Percentiles rank a stretch among this genome's conserved stretches.
phyloP scores from a whole-genome alignment of 2,797 vertebrate species.

The Nannoperca australis region DNA sequence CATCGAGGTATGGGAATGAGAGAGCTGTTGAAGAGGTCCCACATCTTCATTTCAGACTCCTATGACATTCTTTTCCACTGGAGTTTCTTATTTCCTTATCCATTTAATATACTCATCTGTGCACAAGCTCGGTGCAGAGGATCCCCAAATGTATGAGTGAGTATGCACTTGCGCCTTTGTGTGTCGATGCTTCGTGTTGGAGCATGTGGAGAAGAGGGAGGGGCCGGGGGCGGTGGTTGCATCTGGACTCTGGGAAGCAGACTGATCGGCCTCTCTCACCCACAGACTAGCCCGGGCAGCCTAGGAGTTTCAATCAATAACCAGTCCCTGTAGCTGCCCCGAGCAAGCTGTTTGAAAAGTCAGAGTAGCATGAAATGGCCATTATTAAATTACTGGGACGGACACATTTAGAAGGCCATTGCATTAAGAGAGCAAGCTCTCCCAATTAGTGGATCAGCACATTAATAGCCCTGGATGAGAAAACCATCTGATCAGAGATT shows the following conservation, averaged over 20 bases:
- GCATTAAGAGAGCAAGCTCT: constrained; percentile 86
- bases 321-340: constrained; percentile 83
- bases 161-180: constrained; percentile 45
- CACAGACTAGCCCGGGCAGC: constrained; percentile 66
- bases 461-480: constrained; percentile 85
- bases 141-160: constrained; percentile 41
- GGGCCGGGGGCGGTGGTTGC: constrained; percentile 48
- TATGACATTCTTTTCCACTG: constrained; percentile 43
- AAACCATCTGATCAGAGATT: constrained; percentile 83
- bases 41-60: constrained; percentile 66
- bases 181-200: constrained; percentile 50
- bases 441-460: constrained; percentile 84
- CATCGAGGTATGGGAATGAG: constrained; percentile 43
- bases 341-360: constrained; percentile 82
- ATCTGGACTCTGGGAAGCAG: constrained; percentile 83
- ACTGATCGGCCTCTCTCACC: constrained; percentile 79
- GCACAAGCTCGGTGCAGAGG: constrained; percentile 19
- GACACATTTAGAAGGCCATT: constrained; percentile 87
- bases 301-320: constrained; percentile 83
- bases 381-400: constrained; percentile 88
- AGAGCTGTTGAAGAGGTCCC: constrained; percentile 55
- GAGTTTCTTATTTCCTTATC: constrained; percentile 16
- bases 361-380: constrained; percentile 86
- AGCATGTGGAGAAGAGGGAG: constrained; percentile 50
- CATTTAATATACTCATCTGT: constrained; percentile 41